Conservation (phyloP, 2,888 invertebrate genomes). For the Caenorhabditis zanzibari region DNA sequence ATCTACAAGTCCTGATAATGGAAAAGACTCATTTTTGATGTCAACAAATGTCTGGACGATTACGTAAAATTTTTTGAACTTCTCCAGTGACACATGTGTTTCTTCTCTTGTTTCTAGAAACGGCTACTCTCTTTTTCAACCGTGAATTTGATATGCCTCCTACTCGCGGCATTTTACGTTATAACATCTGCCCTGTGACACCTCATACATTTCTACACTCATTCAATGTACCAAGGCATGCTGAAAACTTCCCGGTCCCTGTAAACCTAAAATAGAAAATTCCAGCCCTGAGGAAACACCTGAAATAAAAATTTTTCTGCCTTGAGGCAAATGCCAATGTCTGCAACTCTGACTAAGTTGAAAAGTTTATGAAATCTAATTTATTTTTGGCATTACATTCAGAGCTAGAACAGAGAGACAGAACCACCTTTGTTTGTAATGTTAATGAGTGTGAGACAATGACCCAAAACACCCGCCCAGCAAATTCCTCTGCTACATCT, state of each 20-base stretch:
- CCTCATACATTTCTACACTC: neutral
- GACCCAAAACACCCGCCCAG: conserved; percentile 11
- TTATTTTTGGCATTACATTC: conserved; percentile 11
- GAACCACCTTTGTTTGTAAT: conserved; percentile 7
- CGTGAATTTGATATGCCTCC: conserved; percentile 1
- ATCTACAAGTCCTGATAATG: no score
- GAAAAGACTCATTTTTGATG: neutral
- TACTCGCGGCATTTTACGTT: neutral
- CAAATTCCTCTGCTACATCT: neutral
- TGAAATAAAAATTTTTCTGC: neutral
- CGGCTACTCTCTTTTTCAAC: neutral
- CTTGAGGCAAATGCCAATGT: conserved; percentile 7
- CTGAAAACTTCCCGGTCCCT: conserved; percentile 8
- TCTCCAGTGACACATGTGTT: neutral
- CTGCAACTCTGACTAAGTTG: conserved; percentile 2
- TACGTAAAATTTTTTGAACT: conserved; percentile 2
- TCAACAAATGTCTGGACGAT: neutral
- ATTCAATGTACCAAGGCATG: conserved; percentile 1
- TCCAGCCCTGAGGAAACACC: neutral
- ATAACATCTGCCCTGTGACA: conserved; percentile 6
- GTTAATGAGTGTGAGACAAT: neutral
- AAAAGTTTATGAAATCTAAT: neutral
- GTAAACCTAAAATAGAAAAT: conserved; percentile 3
- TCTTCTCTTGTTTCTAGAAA: neutral
- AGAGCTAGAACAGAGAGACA: neutral